Base-by-base conservation (phyloP, 2,113 vertebrate genomes). In the Centropus unirufus region DNA sequence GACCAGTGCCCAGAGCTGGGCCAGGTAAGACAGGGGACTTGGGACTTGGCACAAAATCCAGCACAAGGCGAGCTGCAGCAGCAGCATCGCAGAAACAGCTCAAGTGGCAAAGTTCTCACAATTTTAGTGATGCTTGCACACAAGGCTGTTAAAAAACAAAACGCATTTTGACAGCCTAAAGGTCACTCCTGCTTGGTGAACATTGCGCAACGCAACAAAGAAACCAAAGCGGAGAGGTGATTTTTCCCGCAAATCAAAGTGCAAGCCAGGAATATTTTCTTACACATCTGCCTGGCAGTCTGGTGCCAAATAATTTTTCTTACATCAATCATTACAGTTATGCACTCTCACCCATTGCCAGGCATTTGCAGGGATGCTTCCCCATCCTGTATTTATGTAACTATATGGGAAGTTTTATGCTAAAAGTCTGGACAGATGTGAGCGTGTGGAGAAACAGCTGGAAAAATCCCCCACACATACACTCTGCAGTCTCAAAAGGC, bases 371-470 rank as follows among this genome's bases (percentile, higher is more conserved):
- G 34, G 62, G 58, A 85, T 58, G 49, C 36, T 92, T 32, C 30
- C n/a, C 13, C 2, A 2, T 19, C 47, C 32, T 36, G 3, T 23
- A 5, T 63, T 72, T 66, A 40, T 4, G 9, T 5, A 40, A 83
- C 16, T 34, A 29, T 39, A 68, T 5, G 8, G 58, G 54, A 92
- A 89, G 14, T 26, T 73, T 79, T 39, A 49, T 4, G 49, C 44
- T 68, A 21, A 79, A 87, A 18, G 54, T 16, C 78, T 76, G 39
- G 49, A 47, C 66, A 90, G 81, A 94, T 44, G 84, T 47, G 72
- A 40, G 20, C 24, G 32, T 21, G 58, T 12, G 15, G 46, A 64
- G 62, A 80, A 93, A 85, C 49, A 94, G 82, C 67, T 95, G 70
- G 66, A 52, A 84, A 94, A 76, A 69, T 8, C 8, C 42, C 18